phyloP scores from a whole-genome alignment of 2,113 vertebrate species.

The Lipophrys pholis region DNA sequence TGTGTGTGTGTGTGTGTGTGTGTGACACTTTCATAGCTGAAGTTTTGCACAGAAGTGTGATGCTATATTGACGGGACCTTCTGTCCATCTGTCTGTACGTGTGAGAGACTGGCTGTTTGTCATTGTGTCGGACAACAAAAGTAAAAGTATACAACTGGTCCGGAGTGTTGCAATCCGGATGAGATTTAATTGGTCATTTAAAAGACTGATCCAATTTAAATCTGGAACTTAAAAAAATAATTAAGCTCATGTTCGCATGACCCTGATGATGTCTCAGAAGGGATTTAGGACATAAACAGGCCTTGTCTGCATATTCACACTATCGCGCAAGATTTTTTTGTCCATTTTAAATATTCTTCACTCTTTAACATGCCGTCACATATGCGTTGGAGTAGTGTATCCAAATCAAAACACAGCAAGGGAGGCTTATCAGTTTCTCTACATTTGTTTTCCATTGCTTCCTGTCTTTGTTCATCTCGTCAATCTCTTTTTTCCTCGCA shows the following conservation, averaged over 20 bases:
- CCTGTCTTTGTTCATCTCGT: slow-evolving; percentile 16
- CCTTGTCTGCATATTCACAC: background rate
- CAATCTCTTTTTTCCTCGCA: slow-evolving; percentile 1
- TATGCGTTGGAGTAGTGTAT: background rate
- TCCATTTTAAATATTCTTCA: background rate
- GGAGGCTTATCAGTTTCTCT: background rate
- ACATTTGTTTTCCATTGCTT: slow-evolving; percentile 3
- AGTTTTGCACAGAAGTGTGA: slow-evolving; percentile 71
- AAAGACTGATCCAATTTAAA: slow-evolving; percentile 41
- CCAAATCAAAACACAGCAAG: background rate
- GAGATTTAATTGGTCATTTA: slow-evolving; percentile 48
- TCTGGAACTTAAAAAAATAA: slow-evolving; percentile 39
- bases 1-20: too few relatives aligned
- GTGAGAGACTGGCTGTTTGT: slow-evolving; percentile 57
- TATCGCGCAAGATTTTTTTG: slow-evolving; percentile 16
- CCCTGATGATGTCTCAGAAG: slow-evolving; percentile 16
- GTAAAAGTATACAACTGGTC: slow-evolving; percentile 44
- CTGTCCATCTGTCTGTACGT: slow-evolving; percentile 65
- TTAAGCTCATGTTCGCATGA: slow-evolving; percentile 47
- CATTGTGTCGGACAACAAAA: slow-evolving; percentile 43
- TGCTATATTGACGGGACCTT: slow-evolving; percentile 69
- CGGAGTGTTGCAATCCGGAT: slow-evolving; percentile 40
- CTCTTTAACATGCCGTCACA: background rate
- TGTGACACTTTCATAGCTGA: slow-evolving; percentile 54
- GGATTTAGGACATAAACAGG: slow-evolving; percentile 21